Base-by-base conservation (phyloP, 2,113 vertebrate genomes). In the Tauraco erythrolophus region DNA sequence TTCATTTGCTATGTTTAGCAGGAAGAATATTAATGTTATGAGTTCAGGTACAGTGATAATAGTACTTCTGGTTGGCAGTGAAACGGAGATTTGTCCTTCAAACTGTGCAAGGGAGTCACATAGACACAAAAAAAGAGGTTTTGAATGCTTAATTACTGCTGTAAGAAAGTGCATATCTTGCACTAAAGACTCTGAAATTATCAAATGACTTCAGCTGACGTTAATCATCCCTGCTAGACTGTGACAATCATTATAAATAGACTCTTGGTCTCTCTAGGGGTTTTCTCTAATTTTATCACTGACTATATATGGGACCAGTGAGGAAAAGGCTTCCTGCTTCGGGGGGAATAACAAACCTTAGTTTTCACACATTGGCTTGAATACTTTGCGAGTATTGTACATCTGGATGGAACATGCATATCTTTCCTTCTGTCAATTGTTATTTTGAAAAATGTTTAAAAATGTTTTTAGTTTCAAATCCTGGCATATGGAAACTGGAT, bases 121-220 rank as follows among this genome's bases (percentile, higher is more conserved):
- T 3, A 84, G 68, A 77, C 22, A 37, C 31, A 79, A 48, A 51
- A 88, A 77, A 70, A 80, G 46, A 54, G 23, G 33, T 80, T 54
- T 3, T 45, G 87, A 83, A 82, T 81, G 77, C 88, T 92, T 95
- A 93, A 94, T 94, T 94, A 92, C 43, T 84, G 77, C 69, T 66
- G 24, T 84, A 88, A 95, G 84, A 82, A 94, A 91, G 71, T 86
- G 43, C 33, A 14, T 79, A 64, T 89, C 68, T 84, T 86, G 54
- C 53, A 56, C 77, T 94, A 48, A 94, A 95, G 88, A 58, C 57
- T 84, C 25, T 22, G 41, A 84, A 88, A 89, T 94, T 92, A 84
- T 84, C 87, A 94, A 91, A 87, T 89, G 6, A 84, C 72, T 93
- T 95, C 33, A 82, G 31, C 48, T 95, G 88, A 65, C 75, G 70